A percentile compares a stretch with the other conserved stretches of the same genome.
Evolutionary conservation across 2,888 invertebrate genomes (phyloP).

Genomic region (Drosophila antonietae): DNA sequence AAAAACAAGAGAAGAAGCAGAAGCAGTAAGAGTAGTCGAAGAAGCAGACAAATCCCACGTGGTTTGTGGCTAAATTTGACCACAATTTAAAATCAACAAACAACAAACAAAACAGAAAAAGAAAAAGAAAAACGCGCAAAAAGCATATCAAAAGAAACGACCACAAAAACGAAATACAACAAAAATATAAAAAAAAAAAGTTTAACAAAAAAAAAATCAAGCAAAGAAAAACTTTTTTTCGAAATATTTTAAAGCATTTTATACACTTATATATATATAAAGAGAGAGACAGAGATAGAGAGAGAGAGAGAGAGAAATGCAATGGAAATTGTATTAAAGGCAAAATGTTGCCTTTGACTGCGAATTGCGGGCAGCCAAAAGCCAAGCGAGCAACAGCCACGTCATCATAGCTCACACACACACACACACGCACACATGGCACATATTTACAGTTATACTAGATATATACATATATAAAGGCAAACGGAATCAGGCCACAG

Average conservation of each 20-base stretch:
- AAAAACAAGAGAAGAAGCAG: background rate
- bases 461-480: conserved; percentile 11
- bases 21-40: conserved; percentile 9
- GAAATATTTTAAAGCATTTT: conserved; percentile 38
- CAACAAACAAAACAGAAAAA: background rate
- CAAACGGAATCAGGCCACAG: conserved; percentile 46
- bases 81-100: conserved; percentile 32
- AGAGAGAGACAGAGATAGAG: background rate
- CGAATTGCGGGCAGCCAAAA: conserved; percentile 42
- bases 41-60: conserved; percentile 27
- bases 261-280: conserved; percentile 13
- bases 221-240: conserved; percentile 5
- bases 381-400: conserved; percentile 29
- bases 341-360: conserved; percentile 47
- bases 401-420: conserved; percentile 43
- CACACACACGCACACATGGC: conserved; percentile 2
- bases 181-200: conserved; percentile 22
- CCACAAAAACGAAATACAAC: conserved; percentile 21
- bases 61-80: conserved; percentile 24
- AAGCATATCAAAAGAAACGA: conserved; percentile 45
- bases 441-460: conserved; percentile 5
- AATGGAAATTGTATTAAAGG: conserved; percentile 30
- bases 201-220: conserved; percentile 22
- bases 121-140: conserved; percentile 24
- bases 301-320: background rate